phyloP scores from a whole-genome alignment of 2,888 invertebrate genomes.

The Diadegma fenestrale region DNA sequence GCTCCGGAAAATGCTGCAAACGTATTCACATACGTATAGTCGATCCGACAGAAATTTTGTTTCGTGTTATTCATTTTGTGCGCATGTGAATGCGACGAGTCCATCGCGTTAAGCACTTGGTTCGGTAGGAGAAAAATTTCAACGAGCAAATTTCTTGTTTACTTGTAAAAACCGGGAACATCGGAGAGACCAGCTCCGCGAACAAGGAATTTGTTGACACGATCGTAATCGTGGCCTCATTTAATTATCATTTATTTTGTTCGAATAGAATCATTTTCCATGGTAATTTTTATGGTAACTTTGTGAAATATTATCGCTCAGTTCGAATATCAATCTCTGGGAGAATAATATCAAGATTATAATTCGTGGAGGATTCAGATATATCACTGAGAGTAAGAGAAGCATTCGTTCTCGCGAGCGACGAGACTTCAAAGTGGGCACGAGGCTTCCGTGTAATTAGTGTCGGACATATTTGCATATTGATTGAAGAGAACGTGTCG shows the following conservation, averaged over 20 bases:
- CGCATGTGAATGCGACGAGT: constrained; percentile 3
- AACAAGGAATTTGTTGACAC: neutral
- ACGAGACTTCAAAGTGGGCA: constrained; percentile 82
- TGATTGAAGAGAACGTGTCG: constrained; percentile 82
- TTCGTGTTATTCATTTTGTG: constrained; percentile 27
- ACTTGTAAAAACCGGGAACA: neutral
- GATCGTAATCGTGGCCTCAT: neutral
- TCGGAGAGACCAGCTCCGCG: neutral
- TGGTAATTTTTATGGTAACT: neutral
- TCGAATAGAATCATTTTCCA: neutral
- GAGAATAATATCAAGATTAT: constrained; percentile 6
- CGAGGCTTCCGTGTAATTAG: constrained; percentile 84
- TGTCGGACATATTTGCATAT: constrained; percentile 84
- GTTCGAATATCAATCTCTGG: constrained; percentile 11
- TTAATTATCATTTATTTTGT: neutral
- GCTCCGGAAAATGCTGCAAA: constrained; percentile 48
- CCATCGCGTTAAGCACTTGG: neutral
- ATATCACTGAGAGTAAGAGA: constrained; percentile 63
- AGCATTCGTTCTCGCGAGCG: constrained; percentile 74
- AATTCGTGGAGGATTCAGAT: constrained; percentile 48
- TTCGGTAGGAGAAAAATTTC: neutral
- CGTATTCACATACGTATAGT: constrained; percentile 49
- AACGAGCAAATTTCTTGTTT: neutral
- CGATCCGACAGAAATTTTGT: constrained; percentile 53
- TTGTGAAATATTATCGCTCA: constrained; percentile 12